These are phyloP conservation scores for Keiferia lycopersicella DNA, from an alignment of 2,888 invertebrate genomes.

Conservation along the genomic window DNA sequence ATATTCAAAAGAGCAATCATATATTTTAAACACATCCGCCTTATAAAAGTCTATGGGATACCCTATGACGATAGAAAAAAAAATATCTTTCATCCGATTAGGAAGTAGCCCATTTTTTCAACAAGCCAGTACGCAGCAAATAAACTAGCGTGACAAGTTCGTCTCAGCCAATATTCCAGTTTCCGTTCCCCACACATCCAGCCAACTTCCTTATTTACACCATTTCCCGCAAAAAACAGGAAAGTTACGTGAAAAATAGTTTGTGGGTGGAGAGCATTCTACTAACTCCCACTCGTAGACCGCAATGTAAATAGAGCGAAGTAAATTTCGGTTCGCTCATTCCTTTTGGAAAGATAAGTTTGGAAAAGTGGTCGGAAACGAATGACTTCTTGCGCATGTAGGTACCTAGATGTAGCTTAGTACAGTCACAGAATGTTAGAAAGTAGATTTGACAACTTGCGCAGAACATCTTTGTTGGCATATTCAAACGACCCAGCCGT, in stretches of 20 bases:
- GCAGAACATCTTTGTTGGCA: too few species aligned
- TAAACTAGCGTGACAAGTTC: not conserved
- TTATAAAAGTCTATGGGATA: too few species aligned
- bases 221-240: not conserved
- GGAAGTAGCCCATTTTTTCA: not conserved
- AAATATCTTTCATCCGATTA: too few species aligned
- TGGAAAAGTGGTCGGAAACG: not conserved
- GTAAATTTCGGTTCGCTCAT: not conserved
- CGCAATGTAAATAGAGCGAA: not conserved
- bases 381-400: too few species aligned
- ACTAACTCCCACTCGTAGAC: not conserved
- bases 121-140: not conserved
- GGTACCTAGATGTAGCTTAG: too few species aligned
- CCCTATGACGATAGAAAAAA: too few species aligned
- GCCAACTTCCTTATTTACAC: conserved; percentile 8
- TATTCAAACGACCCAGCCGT: too few species aligned
- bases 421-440: too few species aligned
- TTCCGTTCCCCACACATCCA: not conserved
- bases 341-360: not conserved
- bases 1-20: too few species aligned
- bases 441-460: too few species aligned
- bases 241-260: conserved; percentile 12
- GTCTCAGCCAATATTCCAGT: not conserved
- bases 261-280: not conserved
- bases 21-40: too few species aligned